Base-by-base conservation (phyloP, 2,888 invertebrate species). In the Synanthedon andrenaeformis region DNA sequence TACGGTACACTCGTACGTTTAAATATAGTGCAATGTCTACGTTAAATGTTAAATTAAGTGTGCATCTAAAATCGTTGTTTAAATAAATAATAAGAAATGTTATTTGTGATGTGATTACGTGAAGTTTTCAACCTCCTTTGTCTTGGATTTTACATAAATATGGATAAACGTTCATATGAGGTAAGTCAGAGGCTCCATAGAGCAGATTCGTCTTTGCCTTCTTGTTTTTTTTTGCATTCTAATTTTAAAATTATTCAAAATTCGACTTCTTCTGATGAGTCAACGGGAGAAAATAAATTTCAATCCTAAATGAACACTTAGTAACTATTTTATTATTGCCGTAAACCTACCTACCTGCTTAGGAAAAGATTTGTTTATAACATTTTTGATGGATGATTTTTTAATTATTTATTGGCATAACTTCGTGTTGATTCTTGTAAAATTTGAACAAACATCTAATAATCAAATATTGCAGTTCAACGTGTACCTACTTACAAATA, bases 121-220 rank as follows among this genome's bases (percentile, higher is more conserved):
- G 65, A 59, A 35, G 59, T 63, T 53, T 58, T 57, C 3, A 23
- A 42, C 2, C 42, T 53, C 69, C 70, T 74, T 72, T 74, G 71
- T 74, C 70, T 66, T 69, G 77, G 79, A 77, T 79, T 79, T 58
- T 59, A 63, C 64, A 61, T 59, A 66, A 71, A 61, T 49, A 85
- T 87, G 86, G 86, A 86, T 62, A 86, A 84, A 67, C 85, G 85
- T 42, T 72, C 84, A 19, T 84, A 72, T 65, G 84, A 85, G 82
- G 86, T 85, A 70, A 62, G 62, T 61, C 52, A 59, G 52, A 49
- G 52, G 41, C 41, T 13, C 28, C 28, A n/a, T 19, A 42, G 10
- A 35, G 35, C 10, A 17, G 49, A 19, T 14, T 8, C n/a, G 42
- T 41, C 14, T 52, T 12, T 42, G 45, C 41, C 19, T 57, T 35